These are phyloP conservation scores for Rhagonycha fulva DNA, from an alignment of 2,888 invertebrate species.

Conservation along the genomic window DNA sequence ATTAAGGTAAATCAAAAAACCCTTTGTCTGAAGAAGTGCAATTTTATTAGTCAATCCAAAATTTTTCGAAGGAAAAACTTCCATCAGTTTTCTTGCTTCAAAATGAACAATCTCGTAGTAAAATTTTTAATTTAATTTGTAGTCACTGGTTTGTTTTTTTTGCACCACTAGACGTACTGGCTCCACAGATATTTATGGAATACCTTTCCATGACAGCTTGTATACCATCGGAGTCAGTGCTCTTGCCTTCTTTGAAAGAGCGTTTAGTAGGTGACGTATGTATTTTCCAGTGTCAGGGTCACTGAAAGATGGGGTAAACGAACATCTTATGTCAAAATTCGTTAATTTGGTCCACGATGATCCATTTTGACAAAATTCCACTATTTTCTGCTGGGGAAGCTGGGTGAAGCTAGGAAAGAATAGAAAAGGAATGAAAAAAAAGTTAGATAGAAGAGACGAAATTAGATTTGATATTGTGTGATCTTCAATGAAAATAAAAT, in stretches of 20 bases:
- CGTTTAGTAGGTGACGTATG: background rate
- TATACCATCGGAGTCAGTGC: background rate
- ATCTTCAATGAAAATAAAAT: constrained; percentile 1
- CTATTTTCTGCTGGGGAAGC: too few species aligned
- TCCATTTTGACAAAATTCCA: too few species aligned
- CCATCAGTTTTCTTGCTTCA: too few species aligned
- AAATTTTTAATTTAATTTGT: background rate
- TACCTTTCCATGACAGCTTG: background rate
- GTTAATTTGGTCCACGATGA: too few species aligned
- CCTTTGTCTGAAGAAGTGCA: too few species aligned
- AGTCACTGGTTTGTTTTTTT: background rate
- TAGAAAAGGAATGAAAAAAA: background rate
- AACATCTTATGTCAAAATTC: too few species aligned
- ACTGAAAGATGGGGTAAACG: too few species aligned
- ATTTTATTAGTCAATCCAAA: too few species aligned
- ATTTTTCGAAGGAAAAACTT: too few species aligned
- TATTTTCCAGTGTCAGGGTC: background rate
- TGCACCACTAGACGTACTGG: background rate
- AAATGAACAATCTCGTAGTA: too few species aligned
- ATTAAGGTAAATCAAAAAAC: too few species aligned
- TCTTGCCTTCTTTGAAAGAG: background rate
- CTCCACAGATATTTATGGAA: background rate
- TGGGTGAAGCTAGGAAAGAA: background rate
- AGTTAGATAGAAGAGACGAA: background rate
- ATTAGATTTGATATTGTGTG: background rate